phyloP scores from a whole-genome alignment of 2,797 vertebrate species.

The Acanthiza pusilla region DNA sequence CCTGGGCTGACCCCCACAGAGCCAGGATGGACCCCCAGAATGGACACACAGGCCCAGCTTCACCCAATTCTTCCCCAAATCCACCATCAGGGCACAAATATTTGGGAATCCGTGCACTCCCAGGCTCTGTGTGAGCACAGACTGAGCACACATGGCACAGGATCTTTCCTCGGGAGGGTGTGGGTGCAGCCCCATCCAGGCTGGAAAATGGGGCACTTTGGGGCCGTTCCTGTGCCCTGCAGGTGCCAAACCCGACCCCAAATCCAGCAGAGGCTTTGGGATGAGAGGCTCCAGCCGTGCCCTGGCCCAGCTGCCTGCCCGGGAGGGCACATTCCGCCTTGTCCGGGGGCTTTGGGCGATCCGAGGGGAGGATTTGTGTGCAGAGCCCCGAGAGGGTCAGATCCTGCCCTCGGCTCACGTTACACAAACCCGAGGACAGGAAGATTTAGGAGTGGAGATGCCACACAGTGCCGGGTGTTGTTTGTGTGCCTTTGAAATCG shows the following conservation, averaged over 20 bases:
- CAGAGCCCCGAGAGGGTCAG: slow-evolving; percentile 63
- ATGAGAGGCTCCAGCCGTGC: neutral
- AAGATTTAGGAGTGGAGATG: slow-evolving; percentile 78
- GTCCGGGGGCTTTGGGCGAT: neutral
- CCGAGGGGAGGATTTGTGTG: neutral
- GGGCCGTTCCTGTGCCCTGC: neutral
- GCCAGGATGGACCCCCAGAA: neutral
- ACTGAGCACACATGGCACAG: neutral
- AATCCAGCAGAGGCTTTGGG: neutral
- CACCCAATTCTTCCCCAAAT: neutral
- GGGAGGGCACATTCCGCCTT: neutral
- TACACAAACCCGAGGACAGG: slow-evolving; percentile 76
- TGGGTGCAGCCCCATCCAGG: neutral
- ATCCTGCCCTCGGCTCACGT: slow-evolving; percentile 70
- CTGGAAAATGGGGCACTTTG: neutral
- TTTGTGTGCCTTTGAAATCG: slow-evolving; percentile 79
- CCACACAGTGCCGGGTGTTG: slow-evolving; percentile 74
- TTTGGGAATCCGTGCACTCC: neutral
- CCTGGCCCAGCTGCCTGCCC: neutral
- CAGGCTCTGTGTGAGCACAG: slow-evolving; percentile 1
- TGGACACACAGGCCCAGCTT: neutral
- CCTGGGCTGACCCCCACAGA: rapidly evolving
- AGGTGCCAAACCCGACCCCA: neutral
- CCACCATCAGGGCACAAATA: neutral
- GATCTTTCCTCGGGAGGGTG: neutral